phyloP scores from a whole-genome alignment of 2,113 vertebrate genomes.

The Pseudopodoces humilis region DNA sequence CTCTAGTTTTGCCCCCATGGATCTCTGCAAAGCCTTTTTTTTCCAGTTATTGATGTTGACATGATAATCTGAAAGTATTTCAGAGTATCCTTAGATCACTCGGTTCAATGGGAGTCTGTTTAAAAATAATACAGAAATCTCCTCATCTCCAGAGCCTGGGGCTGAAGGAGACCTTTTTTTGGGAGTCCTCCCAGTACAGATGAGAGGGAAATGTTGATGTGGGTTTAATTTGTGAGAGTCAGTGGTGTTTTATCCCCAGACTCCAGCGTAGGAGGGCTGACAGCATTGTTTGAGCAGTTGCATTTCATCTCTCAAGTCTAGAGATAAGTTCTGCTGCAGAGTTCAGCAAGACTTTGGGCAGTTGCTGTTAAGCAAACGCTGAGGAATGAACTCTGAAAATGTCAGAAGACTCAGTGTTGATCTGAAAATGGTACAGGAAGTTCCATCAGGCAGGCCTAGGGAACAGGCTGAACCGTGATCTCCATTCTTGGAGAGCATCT shows the following conservation, averaged over 20 bases:
- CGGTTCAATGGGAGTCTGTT: not conserved
- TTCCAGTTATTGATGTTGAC: not conserved
- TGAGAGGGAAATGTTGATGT: not conserved
- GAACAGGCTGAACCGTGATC: not conserved
- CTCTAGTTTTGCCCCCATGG: not conserved
- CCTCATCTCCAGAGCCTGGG: not conserved
- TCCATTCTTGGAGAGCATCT: not conserved
- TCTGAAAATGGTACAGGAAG: not conserved
- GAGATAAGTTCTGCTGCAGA: not conserved
- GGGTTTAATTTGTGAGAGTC: not conserved
- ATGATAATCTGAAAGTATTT: not conserved
- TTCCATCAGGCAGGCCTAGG: not conserved
- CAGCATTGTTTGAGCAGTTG: not conserved
- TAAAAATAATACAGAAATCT: not conserved
- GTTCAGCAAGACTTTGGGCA: not conserved
- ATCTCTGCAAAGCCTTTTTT: not conserved
- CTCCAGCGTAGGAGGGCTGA: not conserved
- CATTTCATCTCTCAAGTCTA: not conserved
- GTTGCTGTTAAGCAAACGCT: not conserved
- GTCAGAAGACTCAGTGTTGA: not conserved
- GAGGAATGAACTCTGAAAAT: not conserved
- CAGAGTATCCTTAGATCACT: not conserved
- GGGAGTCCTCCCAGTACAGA: not conserved
- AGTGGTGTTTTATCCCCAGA: not conserved
- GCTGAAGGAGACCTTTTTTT: constrained; percentile 14